Base-by-base conservation (phyloP, 2,888 invertebrate genomes). In the Dicyrtomina minuta region DNA sequence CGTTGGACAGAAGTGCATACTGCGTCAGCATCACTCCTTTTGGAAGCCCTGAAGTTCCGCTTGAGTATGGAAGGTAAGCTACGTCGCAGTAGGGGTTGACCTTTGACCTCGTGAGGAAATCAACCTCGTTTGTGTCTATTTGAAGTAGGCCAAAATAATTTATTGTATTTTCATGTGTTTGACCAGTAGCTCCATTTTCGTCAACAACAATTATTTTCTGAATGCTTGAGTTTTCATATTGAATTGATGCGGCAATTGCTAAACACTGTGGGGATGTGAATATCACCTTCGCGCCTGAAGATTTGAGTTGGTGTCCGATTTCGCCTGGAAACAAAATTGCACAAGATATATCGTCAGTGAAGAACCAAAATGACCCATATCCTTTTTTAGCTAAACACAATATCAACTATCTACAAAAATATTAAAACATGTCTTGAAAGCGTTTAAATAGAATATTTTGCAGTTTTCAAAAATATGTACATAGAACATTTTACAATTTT, bases 21-120 rank as follows among this genome's bases (percentile, higher is more conserved):
- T 75, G 13, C 68, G 74, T 71, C 3, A 91, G 81, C 86, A 88
- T 87, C 0, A 91, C 91, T 2, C 91, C 91, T 82, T 91, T 91
- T 0, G 91, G 91, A 79, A 90, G 84, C 0, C 92, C 92, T 15
- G 79, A 74, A 0, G 74, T 75, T 33, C 74, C 73, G 4, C 73
- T 72, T 8, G 72, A 72, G 46, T 70, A 74, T 0, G 73, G 74
- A 10, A 76, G 56, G 17, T 65, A 0, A 2, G 71, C 73, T 1
- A 71, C 49, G 62, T 73, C 67, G 8, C 71, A 12, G 5, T 53
- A 56, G 1, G 73, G 73, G 39, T 74, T 70, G 20, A 74, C 68
- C 13, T 68, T n/a, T 20, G 58, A 41, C 0, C 74, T 71, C 43
- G 67, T 70, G 0, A 65, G 43, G 55, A 76, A 73, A 22, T 72